Base-by-base conservation (phyloP, 2,888 invertebrate genomes). In the Synergus gifuensis region DNA sequence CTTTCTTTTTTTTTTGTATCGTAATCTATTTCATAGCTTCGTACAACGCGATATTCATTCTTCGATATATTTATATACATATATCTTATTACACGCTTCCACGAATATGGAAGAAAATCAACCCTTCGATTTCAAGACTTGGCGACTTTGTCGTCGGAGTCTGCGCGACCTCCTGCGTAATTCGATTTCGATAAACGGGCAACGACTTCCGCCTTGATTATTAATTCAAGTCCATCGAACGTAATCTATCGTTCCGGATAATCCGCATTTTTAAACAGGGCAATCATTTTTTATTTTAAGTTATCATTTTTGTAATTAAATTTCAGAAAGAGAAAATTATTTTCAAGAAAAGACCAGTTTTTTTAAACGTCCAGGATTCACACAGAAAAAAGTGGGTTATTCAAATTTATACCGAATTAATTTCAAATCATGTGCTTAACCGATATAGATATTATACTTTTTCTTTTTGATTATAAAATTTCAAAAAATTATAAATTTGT, bases 1-100 rank as follows among this genome's bases (percentile, higher is more conserved):
- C 36, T 78, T 82, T 84, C 66, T 84, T 67, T 82, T 83, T 83
- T 83, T 79, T 77, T 81, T 78, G 81, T 79, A 77, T 80, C 81
- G 78, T 81, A 81, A 78, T 82, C 79, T 78, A 77, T 80, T 73
- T 82, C 80, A 82, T 82, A 82, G 83, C 83, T 80, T 82, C 80
- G 76, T 85, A 83, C 80, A 80, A 82, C 80, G 84, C 82, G 81
- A 79, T 83, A 83, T 84, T 85, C 82, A 78, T 81, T 81, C 76
- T 82, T 83, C 79, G 49, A 79, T 78, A 79, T 78, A 79, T 76
- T 81, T 81, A 81, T 60, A 62, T 73, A 44, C 67, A 78, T 81
- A 73, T 54, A 73, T 73, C 54, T 54, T 49, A 69, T 69, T 69
- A 69, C 28, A 69, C 16, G 54, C 73, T 73, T 73, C 73, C 54